Evolutionary conservation across 1,140 invertebrate genomes (phyloP), one percentile per base, ranked within the genome.

Genomic region (Macrocentrus cingulum): DNA sequence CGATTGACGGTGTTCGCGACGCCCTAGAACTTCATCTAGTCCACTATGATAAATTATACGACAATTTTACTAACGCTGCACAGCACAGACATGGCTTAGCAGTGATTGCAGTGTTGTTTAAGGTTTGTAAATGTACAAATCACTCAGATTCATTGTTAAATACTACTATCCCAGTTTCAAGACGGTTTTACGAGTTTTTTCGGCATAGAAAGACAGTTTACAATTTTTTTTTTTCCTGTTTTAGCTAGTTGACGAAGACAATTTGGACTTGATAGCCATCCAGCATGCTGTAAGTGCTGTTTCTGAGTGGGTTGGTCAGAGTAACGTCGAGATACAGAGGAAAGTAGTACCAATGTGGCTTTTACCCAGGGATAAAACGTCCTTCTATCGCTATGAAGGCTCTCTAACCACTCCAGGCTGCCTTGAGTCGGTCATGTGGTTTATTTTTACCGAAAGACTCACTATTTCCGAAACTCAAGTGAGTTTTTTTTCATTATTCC

Each of bases 321-420:
- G 18, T 3, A 57, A 50, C 7, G 41, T 25, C 0, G n/a, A 50
- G 1, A 64, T 75, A 23, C 58, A 62, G 13, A 59, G 66, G 0
- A 68, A 70, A 46, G 56, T 85, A 22, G 65, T 75, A 1, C 74
- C 83, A 2, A 61, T 59, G 4, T 68, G 78, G 11, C 70, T 87
- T 19, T 53, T 87, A 15, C 85, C 86, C 3, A 74, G 72, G 42
- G 77, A 84, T 64, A 69, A 63, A 25, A 76, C 72, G 1, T 76
- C 72, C 0, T 88, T 84, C 70, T 91, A 84, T 67, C 77, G 84
- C 1, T 92, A 92, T 66, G 65, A 82, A 2, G 90, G 90, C 1
- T 91, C 89, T 0, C 73, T 92, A 34, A 92, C 90, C 1, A 91
- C 90, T 3, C 90, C 90, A 1, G 76, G 73, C 1, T 92, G 90